These are phyloP conservation scores for Hyperoplus immaculatus DNA, from an alignment of 2,797 vertebrate genomes.

Conservation along the genomic window DNA sequence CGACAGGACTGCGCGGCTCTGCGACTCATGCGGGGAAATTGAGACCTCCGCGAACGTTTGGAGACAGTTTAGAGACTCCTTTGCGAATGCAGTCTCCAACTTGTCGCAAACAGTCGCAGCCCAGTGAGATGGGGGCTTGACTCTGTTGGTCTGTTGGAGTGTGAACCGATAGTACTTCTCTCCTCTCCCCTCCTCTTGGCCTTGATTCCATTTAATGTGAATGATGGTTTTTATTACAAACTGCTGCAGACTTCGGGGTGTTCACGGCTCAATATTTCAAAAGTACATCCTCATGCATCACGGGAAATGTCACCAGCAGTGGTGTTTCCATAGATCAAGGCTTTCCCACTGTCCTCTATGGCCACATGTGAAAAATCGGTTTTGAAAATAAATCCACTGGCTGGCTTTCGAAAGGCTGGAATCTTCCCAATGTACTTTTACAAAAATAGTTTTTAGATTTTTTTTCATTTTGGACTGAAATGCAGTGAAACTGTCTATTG, in stretches of 20 bases:
- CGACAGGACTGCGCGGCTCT: too few species aligned
- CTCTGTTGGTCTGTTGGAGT: constrained; percentile 18
- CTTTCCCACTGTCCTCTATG: constrained; percentile 1
- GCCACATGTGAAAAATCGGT: not conserved
- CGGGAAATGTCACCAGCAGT: constrained; percentile 41
- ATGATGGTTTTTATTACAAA: constrained; percentile 48
- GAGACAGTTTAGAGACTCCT: too few species aligned
- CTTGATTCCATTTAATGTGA: constrained; percentile 42
- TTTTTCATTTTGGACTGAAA: not conserved
- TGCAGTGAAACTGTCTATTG: not conserved
- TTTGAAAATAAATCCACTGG: not conserved
- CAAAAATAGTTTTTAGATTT: too few species aligned
- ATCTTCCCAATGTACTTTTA: not conserved
- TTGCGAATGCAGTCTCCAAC: too few species aligned
- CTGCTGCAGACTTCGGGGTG: not conserved
- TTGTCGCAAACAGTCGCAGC: too few species aligned
- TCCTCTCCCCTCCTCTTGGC: constrained; percentile 32
- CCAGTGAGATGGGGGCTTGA: not conserved
- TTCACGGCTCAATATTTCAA: constrained; percentile 38
- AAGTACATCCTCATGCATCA: constrained; percentile 24
- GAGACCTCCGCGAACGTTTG: too few species aligned
- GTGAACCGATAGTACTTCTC: constrained; percentile 10
- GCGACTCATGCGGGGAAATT: too few species aligned
- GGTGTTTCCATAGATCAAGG: constrained; percentile 19
- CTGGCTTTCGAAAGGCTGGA: not conserved